A percentile compares a stretch with the other conserved stretches of the same genome.
Evolutionary conservation across 2,797 vertebrate species (phyloP).

Genomic region (Crypturellus tataupa): DNA sequence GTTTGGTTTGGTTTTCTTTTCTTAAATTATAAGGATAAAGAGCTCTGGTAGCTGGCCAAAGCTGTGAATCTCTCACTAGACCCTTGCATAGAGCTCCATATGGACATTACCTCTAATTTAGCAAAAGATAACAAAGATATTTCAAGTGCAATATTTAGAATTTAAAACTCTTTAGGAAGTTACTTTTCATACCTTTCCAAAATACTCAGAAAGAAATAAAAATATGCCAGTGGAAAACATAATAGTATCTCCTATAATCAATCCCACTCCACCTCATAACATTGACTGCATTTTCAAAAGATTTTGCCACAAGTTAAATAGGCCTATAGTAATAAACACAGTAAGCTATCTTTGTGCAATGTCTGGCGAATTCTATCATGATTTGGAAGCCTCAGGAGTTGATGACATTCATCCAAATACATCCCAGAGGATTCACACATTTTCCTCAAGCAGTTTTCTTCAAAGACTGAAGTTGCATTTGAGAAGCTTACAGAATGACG

Average conservation of each 20-base stretch:
- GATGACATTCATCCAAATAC: constrained; percentile 34
- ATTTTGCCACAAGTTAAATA: constrained; percentile 30
- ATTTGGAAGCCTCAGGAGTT: constrained; percentile 39
- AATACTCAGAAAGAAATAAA: neutral
- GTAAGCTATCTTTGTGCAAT: neutral
- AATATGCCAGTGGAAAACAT: neutral
- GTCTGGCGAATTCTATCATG: neutral
- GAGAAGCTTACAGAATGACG: constrained; percentile 6
- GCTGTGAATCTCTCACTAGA: neutral
- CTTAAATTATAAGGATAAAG: neutral
- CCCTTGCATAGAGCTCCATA: neutral
- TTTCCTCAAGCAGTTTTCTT: constrained; percentile 9
- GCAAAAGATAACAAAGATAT: neutral
- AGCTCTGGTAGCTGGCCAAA: neutral
- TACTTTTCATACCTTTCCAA: neutral
- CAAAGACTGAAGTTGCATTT: neutral
- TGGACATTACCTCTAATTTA: neutral
- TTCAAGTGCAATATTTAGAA: neutral
- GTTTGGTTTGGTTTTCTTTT: neutral
- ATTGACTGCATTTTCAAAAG: neutral
- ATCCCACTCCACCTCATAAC: neutral
- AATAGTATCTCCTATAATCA: neutral
- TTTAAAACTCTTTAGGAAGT: neutral
- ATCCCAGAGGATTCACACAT: neutral
- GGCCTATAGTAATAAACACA: constrained; percentile 14